A percentile compares a stretch with the other conserved stretches of the same genome.
These are phyloP conservation scores for Lycophotia porphyrea DNA, from an alignment of 2,888 invertebrate genomes.

Conservation along the genomic window DNA sequence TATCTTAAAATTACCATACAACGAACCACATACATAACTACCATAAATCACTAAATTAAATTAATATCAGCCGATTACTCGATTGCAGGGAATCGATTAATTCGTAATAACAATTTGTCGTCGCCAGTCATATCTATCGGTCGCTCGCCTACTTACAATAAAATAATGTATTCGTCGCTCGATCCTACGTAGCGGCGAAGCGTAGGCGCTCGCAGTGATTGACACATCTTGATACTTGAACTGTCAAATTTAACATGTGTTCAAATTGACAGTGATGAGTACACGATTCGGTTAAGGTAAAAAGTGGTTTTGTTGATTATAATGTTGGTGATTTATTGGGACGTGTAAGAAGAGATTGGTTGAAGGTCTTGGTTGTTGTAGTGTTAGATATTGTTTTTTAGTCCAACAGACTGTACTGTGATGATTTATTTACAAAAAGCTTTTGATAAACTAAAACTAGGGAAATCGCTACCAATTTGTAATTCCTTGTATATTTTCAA, in stretches of 20 bases:
- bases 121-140: constrained; percentile 81
- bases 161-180: constrained; percentile 86
- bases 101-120: constrained; percentile 89
- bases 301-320: constrained; percentile 53
- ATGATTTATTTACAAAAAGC: neutral
- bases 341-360: constrained; percentile 19
- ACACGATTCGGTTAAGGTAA: constrained; percentile 47
- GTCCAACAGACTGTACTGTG: neutral
- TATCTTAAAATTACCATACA: constrained; percentile 51
- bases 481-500: neutral
- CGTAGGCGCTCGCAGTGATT: constrained; percentile 81
- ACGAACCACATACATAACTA: constrained; percentile 35
- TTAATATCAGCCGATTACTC: constrained; percentile 62
- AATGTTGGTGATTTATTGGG: constrained; percentile 47
- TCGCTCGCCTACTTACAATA: constrained; percentile 85
- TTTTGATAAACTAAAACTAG: neutral
- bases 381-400: neutral
- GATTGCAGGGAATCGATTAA: constrained; percentile 82
- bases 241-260: constrained; percentile 67
- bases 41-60: constrained; percentile 59
- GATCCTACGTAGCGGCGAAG: constrained; percentile 82
- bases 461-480: neutral
- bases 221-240: constrained; percentile 79
- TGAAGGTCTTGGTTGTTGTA: neutral
- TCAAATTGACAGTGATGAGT: constrained; percentile 61